Base-by-base conservation (phyloP, 2,797 vertebrate species). In the Chrysocyon brachyurus region DNA sequence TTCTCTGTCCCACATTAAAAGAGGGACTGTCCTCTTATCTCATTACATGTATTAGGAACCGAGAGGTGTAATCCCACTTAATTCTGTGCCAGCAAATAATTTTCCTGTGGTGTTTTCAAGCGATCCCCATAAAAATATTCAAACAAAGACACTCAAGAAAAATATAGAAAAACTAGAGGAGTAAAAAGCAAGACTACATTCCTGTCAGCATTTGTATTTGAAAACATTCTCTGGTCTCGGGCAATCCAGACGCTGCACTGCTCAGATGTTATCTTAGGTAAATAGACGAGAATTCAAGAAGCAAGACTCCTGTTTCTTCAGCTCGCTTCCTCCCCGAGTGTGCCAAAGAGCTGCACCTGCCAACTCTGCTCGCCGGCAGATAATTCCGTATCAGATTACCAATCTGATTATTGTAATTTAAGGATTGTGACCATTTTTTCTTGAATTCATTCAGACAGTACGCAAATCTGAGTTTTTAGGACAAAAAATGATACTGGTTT, bases 71-170 rank as follows among this genome's bases (percentile, higher is more conserved):
- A 72, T 95, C 64, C 90, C 61, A 22, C 33, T 21, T n/a, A 21
- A 46, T 40, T 88, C 31, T 78, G 16, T 78, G 89, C 52, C 89
- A 96, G 79, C 52, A 87, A 87, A 92, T n/a, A 90, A 64, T 68
- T 97, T 86, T 73, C 36, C 73, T 82, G 28, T 82, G 24, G 49
- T 75, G 56, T 93, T 96, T 92, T 84, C 61, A 96, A 91, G 78
- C 26, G 87, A 92, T 92, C 16, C 31, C 54, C 61, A 75, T 26
- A 66, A 81, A 83, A 81, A 79, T 36, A 90, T 10, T 56, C 12
- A 93, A 94, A 82, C 28, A 86, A 84, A 95, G 57, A 56, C 61
- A 87, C 21, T 63, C 83, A 46, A 78, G 26, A 73, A 86, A 93
- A 90, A 86, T 68, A 86, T 31, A 94, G 79, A 94, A 96, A 93